phyloP scores from a whole-genome alignment of 2,113 vertebrate species.

The Verasper variegatus region DNA sequence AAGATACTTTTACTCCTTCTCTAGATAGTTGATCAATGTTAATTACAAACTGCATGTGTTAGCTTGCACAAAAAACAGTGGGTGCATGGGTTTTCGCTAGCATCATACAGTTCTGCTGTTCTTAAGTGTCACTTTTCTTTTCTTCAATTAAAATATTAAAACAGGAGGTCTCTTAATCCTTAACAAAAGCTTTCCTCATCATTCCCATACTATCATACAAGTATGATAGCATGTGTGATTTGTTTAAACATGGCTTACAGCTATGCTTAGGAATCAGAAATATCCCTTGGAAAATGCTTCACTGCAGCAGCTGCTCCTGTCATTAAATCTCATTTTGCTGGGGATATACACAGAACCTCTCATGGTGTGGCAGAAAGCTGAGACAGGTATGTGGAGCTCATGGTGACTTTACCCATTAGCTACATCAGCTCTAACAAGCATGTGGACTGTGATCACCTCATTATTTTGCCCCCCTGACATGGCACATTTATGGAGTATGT shows the following conservation, averaged over 20 bases:
- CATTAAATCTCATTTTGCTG: slow-evolving; percentile 22
- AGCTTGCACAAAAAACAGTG: too few species aligned
- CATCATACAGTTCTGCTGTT: too few species aligned
- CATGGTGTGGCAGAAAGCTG: neutral
- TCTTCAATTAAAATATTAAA: neutral
- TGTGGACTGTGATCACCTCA: slow-evolving; percentile 31
- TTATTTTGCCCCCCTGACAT: slow-evolving; percentile 33
- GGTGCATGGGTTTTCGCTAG: too few species aligned
- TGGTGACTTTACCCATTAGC: slow-evolving; percentile 31
- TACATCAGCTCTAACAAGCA: slow-evolving; percentile 32
- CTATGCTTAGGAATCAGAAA: neutral
- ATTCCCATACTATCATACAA: neutral
- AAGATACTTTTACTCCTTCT: too few species aligned
- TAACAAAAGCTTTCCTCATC: neutral
- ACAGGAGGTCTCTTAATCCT: neutral
- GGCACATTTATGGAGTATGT: slow-evolving; percentile 28
- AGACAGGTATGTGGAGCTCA: slow-evolving; percentile 20
- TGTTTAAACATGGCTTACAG: slow-evolving; percentile 6
- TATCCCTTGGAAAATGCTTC: neutral
- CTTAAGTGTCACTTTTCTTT: neutral
- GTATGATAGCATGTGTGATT: neutral
- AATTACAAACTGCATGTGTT: too few species aligned
- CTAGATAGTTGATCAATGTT: too few species aligned
- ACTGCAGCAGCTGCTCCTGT: slow-evolving; percentile 20
- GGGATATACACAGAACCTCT: slow-evolving; percentile 7